These are phyloP conservation scores for Danio jaintianensis DNA, from an alignment of 2,797 vertebrate genomes.

Conservation along the genomic window DNA sequence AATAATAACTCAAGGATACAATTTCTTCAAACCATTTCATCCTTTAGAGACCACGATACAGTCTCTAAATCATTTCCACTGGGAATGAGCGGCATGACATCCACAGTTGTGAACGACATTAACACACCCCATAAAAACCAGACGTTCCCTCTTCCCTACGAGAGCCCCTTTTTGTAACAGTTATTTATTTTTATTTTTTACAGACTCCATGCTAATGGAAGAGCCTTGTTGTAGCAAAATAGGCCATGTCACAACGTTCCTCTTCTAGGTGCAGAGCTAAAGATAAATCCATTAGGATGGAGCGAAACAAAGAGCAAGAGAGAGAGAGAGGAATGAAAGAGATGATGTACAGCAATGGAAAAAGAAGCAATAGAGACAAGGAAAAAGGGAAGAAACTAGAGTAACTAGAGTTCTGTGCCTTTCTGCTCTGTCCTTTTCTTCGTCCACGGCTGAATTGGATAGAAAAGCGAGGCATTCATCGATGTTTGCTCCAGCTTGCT, in stretches of 20 bases:
- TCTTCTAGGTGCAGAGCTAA: slow-evolving; percentile 45
- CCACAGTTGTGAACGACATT: slow-evolving; percentile 15
- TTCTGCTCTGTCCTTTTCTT: slow-evolving; percentile 27
- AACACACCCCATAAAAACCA: not conserved
- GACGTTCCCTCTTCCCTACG: slow-evolving; percentile 13
- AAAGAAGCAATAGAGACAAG: not conserved
- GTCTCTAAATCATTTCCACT: slow-evolving; percentile 9
- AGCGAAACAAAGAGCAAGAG: slow-evolving; percentile 9
- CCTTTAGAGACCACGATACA: slow-evolving; percentile 7
- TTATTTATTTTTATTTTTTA: slow-evolving; percentile 57
- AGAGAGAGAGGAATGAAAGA: not conserved
- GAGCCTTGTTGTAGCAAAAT: slow-evolving; percentile 58
- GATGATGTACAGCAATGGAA: not conserved
- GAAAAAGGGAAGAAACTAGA: slow-evolving; percentile 14
- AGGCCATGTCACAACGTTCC: slow-evolving; percentile 50
- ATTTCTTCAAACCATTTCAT: not conserved
- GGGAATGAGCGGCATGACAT: slow-evolving; percentile 8
- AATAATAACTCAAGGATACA: slow-evolving; percentile 25
- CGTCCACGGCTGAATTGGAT: slow-evolving; percentile 11
- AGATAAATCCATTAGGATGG: slow-evolving; percentile 55
- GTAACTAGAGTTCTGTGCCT: slow-evolving; percentile 21
- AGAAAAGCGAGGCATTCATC: slow-evolving; percentile 40
- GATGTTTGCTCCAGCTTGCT: slow-evolving; percentile 39
- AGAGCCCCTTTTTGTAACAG: slow-evolving; percentile 35
- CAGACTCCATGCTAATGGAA: slow-evolving; percentile 51